These are phyloP conservation scores for Pharmacophagus antenor DNA, from an alignment of 2,888 invertebrate genomes.

Conservation along the genomic window DNA sequence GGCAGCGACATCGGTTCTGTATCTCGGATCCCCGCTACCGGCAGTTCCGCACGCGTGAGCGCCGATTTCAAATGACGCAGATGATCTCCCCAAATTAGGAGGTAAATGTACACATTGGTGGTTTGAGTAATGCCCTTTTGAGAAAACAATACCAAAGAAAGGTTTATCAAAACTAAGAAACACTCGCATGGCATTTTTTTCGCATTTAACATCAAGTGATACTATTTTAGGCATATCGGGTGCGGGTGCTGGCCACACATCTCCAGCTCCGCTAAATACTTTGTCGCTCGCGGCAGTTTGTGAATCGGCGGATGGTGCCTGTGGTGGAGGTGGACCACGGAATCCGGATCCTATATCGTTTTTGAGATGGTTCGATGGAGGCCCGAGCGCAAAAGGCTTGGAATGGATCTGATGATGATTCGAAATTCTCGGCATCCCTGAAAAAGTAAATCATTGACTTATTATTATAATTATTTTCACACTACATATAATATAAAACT, in stretches of 20 bases:
- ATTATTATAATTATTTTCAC: no score
- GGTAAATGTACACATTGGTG: conserved; percentile 95
- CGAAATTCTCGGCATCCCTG: conserved; percentile 74
- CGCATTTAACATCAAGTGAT: conserved; percentile 95
- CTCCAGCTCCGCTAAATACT: conserved; percentile 83
- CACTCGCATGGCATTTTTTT: conserved; percentile 96
- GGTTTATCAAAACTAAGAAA: conserved; percentile 96
- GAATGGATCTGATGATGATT: conserved; percentile 76
- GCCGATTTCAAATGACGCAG: conserved; percentile 94
- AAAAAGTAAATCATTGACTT: conserved; percentile 37
- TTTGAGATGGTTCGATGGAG: conserved; percentile 74
- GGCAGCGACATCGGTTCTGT: conserved; percentile 92
- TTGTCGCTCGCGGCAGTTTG: conserved; percentile 82
- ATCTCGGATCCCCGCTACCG: conserved; percentile 95
- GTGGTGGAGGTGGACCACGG: conserved; percentile 84
- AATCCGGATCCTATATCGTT: conserved; percentile 82
- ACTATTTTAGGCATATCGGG: conserved; percentile 97
- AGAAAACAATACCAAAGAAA: conserved; percentile 97
- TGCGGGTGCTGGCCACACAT: conserved; percentile 91
- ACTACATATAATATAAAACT: no score
- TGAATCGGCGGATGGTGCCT: conserved; percentile 67
- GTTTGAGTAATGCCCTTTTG: conserved; percentile 96
- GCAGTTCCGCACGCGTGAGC: conserved; percentile 95
- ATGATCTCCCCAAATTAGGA: conserved; percentile 91
- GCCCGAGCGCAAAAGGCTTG: conserved; percentile 68